Base-by-base conservation (phyloP, 2,888 invertebrate species). In the Hypomecis atomaria region DNA sequence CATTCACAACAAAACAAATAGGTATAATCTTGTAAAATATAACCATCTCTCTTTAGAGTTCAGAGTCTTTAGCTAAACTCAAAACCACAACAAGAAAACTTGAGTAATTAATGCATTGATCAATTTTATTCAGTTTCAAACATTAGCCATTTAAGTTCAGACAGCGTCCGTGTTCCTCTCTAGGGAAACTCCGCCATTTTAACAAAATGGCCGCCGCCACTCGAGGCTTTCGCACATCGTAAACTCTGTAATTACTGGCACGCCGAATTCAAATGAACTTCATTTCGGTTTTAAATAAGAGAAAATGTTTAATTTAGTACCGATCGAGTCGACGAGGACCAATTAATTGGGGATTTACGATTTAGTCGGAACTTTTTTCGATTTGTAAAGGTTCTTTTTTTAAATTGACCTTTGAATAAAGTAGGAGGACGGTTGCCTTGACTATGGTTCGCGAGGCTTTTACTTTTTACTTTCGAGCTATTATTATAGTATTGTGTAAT, bases 281-380 rank as follows among this genome's bases (percentile, higher is more conserved):
- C 89, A 90, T 91, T 91, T 87, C 87, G 84, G 82, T 87, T 90
- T 92, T 92, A 92, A 91, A 90, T 92, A 91, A 91, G 90, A 84
- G 90, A 88, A 90, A 90, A 91, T 90, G 92, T 90, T 92, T 91
- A 91, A 92, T 91, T 90, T 90, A 88, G 81, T 86, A 82, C 82
- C 84, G 81, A 86, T 86, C 84, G 83, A 81, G 76, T 77, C 79
- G 77, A 77, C 70, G 73, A 75, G 83, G 82, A 87, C 87, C 90
- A 90, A 92, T 91, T 92, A 92, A 91, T 88, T 87, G 88, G 80
- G 88, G 89, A 89, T 90, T 89, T 87, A 73, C 83, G 79, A 81
- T 83, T 81, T 81, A 79, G 80, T 75, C 67, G 66, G 61, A 57
- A 44, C 69, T 81, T 78, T 75, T 50, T 70, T 66, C 57, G 69